These are phyloP conservation scores for Samia ricini DNA, from an alignment of 1,140 invertebrate genomes.

Conservation along the genomic window DNA sequence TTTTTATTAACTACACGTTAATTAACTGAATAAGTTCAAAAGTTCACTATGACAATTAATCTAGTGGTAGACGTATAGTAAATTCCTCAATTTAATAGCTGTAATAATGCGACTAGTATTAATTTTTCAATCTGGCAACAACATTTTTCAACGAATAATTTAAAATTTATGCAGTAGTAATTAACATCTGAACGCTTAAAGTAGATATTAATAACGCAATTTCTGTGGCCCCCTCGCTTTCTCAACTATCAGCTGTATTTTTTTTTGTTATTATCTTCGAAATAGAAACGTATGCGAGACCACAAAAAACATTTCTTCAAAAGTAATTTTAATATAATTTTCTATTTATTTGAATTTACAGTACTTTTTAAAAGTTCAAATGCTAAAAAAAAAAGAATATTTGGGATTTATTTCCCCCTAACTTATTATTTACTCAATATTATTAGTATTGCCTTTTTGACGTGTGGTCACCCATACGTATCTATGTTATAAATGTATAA, in stretches of 20 bases:
- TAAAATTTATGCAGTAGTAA: neutral
- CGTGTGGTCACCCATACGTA: neutral
- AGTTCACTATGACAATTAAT: too few species aligned
- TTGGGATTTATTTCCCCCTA: too few species aligned
- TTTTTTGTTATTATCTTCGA: conserved; percentile 15
- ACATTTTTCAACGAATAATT: neutral
- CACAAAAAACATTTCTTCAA: neutral
- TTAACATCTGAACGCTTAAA: neutral
- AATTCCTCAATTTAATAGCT: too few species aligned
- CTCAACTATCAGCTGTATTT: conserved; percentile 37
- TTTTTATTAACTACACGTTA: neutral
- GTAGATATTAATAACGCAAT: neutral
- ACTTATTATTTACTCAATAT: too few species aligned
- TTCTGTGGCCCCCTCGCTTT: conserved; percentile 33
- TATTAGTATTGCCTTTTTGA: neutral
- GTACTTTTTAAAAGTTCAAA: too few species aligned
- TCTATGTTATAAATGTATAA: conserved; percentile 1
- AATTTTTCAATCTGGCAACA: too few species aligned
- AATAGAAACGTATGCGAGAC: conserved; percentile 11
- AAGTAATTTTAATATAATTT: too few species aligned
- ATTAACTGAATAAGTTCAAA: too few species aligned
- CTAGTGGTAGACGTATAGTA: too few species aligned
- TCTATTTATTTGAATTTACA: neutral
- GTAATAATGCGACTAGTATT: too few species aligned
- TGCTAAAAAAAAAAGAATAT: too few species aligned